Base-by-base conservation (phyloP, 30 jellyfish, hydroid and myxozoan species). In the Turritopsis rubra region DNA sequence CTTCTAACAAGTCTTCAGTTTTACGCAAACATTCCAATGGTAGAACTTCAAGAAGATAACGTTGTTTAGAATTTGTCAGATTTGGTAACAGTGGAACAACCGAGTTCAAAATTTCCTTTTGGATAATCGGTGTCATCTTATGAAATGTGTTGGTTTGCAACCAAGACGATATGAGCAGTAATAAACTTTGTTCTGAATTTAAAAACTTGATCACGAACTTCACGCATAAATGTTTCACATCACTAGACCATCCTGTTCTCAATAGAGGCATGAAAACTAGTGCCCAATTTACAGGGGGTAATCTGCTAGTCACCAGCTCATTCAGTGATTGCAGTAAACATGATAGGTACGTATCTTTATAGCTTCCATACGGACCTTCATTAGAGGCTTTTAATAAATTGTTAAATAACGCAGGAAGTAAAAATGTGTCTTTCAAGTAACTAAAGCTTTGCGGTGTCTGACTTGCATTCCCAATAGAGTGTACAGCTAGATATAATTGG, bases 281-380 rank as follows among this genome's bases (percentile, higher is more conserved):
- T 13, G 95, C 85, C 96, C 96, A 89, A 77, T 80, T 80, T 13
- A 85, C 96, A 71, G 96, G 91, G 7, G 96, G 96, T 18, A 89
- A 81, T 27, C 53, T 85, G 24, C 28, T 21, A 0, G 54, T 83
- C 1, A 85, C 60, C 19, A 75, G 66, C 21, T 53, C 31, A 60
- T 60, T 74, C 27, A 85, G 82, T 28, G 81, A 22, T 21, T 60
- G 18, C 28, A 85, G 21, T 17, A 85, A 29, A 16, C 85, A 28
- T 26, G 60, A 41, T 1, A 89, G 83, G 41, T 80, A 81, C 70
- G 21, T 13, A 9, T 65, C 73, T 0, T 29, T 65, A 9, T n/a
- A 53, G 5, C 29, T 74, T 21, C 27, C 22, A 65, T 20, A 22
- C 85, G 7, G 21, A 66, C 91, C 94, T 54, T 86, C 52, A 21